Evolutionary conservation across 2,797 vertebrate species (phyloP).

Genomic region (Buphagus erythrorhynchus): DNA sequence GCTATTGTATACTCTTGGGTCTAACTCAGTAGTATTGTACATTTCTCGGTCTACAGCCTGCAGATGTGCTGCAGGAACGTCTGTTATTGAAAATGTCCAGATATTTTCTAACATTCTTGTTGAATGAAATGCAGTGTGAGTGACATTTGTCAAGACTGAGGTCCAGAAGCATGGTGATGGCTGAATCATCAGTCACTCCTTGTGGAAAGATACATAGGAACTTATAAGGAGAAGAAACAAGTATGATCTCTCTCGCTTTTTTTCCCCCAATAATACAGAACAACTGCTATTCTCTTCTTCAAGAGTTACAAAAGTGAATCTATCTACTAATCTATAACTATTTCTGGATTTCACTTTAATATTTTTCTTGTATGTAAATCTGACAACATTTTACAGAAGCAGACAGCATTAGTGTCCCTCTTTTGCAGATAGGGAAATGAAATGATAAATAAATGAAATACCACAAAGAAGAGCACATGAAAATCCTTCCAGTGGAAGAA

Average conservation of each 20-base stretch:
- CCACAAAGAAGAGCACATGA: not conserved
- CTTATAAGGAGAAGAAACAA: not conserved
- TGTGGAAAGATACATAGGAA: not conserved
- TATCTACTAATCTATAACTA: not conserved
- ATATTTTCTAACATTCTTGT: not conserved
- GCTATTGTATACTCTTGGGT: not conserved
- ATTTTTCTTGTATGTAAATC: not conserved
- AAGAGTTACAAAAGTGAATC: not conserved
- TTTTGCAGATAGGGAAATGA: not conserved
- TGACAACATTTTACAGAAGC: not conserved
- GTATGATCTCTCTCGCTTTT: accelerated
- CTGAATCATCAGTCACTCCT: not conserved
- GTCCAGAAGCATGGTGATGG: not conserved
- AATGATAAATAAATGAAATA: not conserved
- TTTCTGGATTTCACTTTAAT: not conserved
- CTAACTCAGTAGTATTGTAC: not conserved
- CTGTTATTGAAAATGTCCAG: not conserved
- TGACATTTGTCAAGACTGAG: not conserved
- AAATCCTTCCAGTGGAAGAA: not conserved
- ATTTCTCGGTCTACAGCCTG: not conserved
- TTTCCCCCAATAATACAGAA: not conserved
- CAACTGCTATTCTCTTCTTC: not conserved
- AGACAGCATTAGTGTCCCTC: not conserved
- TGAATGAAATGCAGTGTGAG: not conserved
- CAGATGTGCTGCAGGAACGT: not conserved